These are phyloP conservation scores for Cerastis leucographa DNA, from an alignment of 2,888 invertebrate genomes.

Conservation along the genomic window DNA sequence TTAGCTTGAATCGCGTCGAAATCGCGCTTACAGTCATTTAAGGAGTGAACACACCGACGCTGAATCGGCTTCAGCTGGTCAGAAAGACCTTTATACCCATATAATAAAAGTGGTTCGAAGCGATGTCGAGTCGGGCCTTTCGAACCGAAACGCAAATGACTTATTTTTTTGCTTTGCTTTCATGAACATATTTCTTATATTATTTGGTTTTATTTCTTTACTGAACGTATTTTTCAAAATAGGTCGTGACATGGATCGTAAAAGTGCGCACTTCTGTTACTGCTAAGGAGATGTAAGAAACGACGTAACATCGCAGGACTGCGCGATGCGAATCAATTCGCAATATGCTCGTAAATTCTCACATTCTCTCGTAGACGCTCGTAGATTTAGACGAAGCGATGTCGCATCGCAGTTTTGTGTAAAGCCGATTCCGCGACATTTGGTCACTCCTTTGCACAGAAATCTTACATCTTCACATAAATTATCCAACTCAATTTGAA, in stretches of 20 bases:
- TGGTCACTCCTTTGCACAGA: not conserved
- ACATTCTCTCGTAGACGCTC: no score
- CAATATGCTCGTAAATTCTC: no score
- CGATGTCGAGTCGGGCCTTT: not conserved
- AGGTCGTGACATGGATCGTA: no score
- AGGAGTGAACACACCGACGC: not conserved
- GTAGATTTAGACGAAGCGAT: no score
- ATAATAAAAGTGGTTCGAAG: not conserved
- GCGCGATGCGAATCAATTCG: no score
- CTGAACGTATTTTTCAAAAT: no score
- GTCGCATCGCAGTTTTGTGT: not conserved
- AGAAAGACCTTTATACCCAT: not conserved
- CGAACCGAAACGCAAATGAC: not conserved
- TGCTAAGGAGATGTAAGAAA: no score
- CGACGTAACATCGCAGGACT: no score
- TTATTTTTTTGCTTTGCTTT: not conserved
- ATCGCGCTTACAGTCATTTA: not conserved
- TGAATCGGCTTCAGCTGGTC: not conserved
- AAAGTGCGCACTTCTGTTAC: no score
- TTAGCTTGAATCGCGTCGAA: not conserved
- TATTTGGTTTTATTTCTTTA: not conserved
- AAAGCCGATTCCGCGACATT: not conserved
- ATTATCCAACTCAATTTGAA: constrained; percentile 5
- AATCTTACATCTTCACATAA: constrained; percentile 1
- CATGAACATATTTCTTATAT: not conserved